Evolutionary conservation across 2,113 vertebrate genomes (phyloP).

Genomic region (Gavialis gangeticus): DNA sequence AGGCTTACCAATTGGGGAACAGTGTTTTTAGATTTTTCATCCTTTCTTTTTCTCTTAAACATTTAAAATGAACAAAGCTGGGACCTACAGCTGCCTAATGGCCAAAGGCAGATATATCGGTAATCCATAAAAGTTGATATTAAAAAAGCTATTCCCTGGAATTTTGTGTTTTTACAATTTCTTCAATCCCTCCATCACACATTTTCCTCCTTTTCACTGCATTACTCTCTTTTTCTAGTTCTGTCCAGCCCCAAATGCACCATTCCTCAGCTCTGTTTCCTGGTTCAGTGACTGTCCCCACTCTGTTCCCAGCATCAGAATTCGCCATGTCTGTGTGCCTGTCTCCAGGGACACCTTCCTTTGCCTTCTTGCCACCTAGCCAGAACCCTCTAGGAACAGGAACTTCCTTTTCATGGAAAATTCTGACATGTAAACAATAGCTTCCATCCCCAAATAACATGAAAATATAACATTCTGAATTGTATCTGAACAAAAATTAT

Average conservation of each 20-base stretch:
- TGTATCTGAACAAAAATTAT: neutral
- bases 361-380: neutral
- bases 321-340: fast-evolving
- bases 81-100: fast-evolving
- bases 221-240: neutral
- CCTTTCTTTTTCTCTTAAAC: fast-evolving
- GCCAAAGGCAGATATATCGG: fast-evolving
- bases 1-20: no score
- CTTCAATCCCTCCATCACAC: no score
- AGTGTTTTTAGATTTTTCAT: neutral
- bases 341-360: neutral
- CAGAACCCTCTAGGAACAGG: fast-evolving
- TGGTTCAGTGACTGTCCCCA: neutral
- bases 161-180: neutral
- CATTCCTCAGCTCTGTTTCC: neutral
- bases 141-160: neutral
- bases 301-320: neutral
- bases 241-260: neutral
- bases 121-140: fast-evolving
- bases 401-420: fast-evolving
- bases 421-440: neutral
- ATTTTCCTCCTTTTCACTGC: neutral
- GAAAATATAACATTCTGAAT: neutral
- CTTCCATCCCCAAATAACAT: neutral
- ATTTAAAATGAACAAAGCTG: fast-evolving